Conservation (phyloP, 1,140 invertebrate genomes). For the Diorhabda sublineata region DNA sequence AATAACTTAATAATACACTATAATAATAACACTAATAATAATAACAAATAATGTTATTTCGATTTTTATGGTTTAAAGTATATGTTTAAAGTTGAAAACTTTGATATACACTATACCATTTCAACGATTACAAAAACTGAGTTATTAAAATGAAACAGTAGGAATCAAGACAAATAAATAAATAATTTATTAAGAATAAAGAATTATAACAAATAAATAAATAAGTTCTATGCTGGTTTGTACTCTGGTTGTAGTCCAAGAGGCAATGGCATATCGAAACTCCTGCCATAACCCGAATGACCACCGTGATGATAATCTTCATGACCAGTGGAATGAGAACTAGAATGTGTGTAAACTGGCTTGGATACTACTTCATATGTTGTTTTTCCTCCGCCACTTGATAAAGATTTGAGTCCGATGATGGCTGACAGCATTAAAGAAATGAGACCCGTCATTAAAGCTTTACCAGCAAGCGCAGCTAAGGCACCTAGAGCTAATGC, state of each 20-base stretch:
- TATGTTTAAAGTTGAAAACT: too few species aligned
- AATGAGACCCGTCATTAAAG: conserved; percentile 76
- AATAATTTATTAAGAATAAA: conserved; percentile 13
- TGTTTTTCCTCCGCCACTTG: conserved; percentile 64
- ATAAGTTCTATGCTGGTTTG: conserved; percentile 30
- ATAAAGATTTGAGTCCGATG: conserved; percentile 67
- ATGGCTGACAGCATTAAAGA: conserved; percentile 73
- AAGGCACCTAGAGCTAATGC: conserved; percentile 69
- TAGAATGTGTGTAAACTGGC: conserved; percentile 67
- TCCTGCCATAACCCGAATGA: conserved; percentile 55
- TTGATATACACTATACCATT: too few species aligned
- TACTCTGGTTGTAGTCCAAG: conserved; percentile 41
- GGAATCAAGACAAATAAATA: not conserved
- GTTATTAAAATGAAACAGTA: too few species aligned
- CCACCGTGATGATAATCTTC: conserved; percentile 56
- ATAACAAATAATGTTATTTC: too few species aligned
- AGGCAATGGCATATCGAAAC: conserved; percentile 46
- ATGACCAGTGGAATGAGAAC: conserved; percentile 64
- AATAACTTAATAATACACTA: too few species aligned
- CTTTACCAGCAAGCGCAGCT: conserved; percentile 74
- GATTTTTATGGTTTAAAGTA: too few species aligned
- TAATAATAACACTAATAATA: too few species aligned
- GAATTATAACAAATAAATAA: conserved; percentile 12
- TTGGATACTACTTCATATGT: conserved; percentile 82
- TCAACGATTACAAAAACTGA: too few species aligned